Conservation (phyloP, 2,797 vertebrate species). For the Lithobates pipiens region DNA sequence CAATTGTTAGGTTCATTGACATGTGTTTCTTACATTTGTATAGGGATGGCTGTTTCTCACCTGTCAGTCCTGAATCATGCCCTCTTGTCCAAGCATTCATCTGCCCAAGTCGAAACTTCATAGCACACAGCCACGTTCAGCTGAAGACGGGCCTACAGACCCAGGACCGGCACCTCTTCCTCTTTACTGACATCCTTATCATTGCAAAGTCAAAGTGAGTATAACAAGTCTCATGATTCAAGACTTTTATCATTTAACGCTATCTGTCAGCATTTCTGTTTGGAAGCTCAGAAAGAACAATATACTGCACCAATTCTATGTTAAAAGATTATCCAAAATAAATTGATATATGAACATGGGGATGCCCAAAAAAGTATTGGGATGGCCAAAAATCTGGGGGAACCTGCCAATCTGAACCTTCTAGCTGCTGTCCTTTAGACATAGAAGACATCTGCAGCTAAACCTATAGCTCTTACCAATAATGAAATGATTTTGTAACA, state of each 20-base stretch:
- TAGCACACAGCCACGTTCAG: conserved; percentile 85
- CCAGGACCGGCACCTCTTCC: conserved; percentile 92
- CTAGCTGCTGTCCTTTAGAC: too few species aligned
- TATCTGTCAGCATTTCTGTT: too few species aligned
- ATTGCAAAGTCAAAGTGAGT: conserved; percentile 94
- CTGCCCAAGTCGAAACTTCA: conserved; percentile 79
- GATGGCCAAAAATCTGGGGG: too few species aligned
- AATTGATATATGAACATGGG: too few species aligned
- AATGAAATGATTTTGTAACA: too few species aligned
- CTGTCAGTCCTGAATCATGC: conserved; percentile 85
- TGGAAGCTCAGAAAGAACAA: background rate
- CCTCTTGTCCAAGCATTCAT: conserved; percentile 87
- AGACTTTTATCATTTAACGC: too few species aligned
- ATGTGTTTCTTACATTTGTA: background rate
- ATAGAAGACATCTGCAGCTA: too few species aligned
- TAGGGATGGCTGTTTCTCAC: conserved; percentile 87
- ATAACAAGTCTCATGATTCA: background rate
- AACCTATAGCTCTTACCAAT: too few species aligned
- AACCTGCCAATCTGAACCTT: too few species aligned
- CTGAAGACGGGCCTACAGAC: conserved; percentile 91
- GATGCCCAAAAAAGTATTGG: too few species aligned
- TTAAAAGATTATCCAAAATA: too few species aligned
- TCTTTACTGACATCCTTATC: conserved; percentile 90
- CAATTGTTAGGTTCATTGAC: background rate
- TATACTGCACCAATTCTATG: background rate